Conservation (phyloP, 2,888 invertebrate genomes). For the Electrophaes corylata region DNA sequence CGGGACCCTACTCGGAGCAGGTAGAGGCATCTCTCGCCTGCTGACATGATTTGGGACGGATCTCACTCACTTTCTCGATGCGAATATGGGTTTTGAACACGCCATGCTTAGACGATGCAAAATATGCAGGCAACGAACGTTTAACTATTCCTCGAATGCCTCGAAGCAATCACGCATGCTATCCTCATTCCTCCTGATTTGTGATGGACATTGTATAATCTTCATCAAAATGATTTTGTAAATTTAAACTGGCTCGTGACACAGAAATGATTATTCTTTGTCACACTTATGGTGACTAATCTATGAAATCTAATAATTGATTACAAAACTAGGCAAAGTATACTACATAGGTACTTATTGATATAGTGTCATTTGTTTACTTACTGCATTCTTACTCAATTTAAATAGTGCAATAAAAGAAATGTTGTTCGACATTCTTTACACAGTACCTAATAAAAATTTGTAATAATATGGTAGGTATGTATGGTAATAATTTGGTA, state of each 20-base stretch:
- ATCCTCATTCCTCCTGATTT: not conserved
- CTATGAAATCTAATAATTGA: constrained; percentile 22
- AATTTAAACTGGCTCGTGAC: constrained; percentile 15
- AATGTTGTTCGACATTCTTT: no score
- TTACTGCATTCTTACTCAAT: not conserved
- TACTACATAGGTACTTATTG: no score
- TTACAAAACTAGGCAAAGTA: no score
- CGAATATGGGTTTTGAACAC: constrained; percentile 66
- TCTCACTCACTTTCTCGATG: constrained; percentile 70
- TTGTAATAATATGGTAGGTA: no score
- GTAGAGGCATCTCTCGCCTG: constrained; percentile 64
- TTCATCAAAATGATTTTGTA: constrained; percentile 5
- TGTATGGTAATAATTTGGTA: no score
- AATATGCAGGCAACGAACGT: constrained; percentile 22
- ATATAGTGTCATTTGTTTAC: no score
- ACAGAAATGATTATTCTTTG: constrained; percentile 7
- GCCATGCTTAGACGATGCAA: constrained; percentile 31
- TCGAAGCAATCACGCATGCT: constrained; percentile 3
- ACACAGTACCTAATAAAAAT: no score
- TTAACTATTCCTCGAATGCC: constrained; percentile 24
- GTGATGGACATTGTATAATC: not conserved
- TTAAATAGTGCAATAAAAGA: not conserved
- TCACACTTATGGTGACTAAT: constrained; percentile 17
- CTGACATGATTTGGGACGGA: constrained; percentile 74
- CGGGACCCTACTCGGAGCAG: constrained; percentile 74